These are phyloP conservation scores for Stegana nigrithorax DNA, from an alignment of 2,888 invertebrate genomes.

Conservation along the genomic window DNA sequence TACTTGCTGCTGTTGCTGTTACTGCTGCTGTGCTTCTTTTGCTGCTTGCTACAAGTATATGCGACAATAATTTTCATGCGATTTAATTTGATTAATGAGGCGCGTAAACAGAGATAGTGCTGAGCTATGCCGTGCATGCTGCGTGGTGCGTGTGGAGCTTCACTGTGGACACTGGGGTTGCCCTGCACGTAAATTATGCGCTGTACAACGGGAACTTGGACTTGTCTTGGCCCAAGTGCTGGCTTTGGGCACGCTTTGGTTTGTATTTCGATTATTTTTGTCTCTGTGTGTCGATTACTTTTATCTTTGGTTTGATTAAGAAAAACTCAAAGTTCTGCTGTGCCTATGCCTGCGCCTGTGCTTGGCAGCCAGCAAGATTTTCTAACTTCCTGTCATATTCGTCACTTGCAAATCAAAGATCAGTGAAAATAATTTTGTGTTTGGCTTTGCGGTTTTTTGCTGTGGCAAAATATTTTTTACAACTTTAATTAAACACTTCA, in stretches of 20 bases:
- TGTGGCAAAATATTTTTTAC: constrained; percentile 7
- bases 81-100: constrained; percentile 58
- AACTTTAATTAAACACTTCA: constrained; percentile 46
- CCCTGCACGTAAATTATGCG: no score
- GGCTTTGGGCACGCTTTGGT: neutral
- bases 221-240: neutral
- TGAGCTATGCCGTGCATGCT: constrained; percentile 9
- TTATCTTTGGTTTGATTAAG: neutral
- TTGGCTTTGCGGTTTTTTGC: no score
- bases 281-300: neutral
- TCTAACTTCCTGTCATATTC: neutral
- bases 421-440: constrained; percentile 11
- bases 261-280: neutral
- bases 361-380: no score
- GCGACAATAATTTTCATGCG: constrained; percentile 43
- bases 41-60: no score
- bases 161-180: no score
- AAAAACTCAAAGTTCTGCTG: no score
- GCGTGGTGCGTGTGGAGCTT: no score
- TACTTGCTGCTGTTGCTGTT: no score
- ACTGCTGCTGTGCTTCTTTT: no score
- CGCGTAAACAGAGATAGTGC: constrained; percentile 47
- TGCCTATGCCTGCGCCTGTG: no score
- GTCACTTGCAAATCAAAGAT: neutral
- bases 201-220: no score